phyloP scores from a whole-genome alignment of 2,888 invertebrate species.

The Cistogaster globosa region DNA sequence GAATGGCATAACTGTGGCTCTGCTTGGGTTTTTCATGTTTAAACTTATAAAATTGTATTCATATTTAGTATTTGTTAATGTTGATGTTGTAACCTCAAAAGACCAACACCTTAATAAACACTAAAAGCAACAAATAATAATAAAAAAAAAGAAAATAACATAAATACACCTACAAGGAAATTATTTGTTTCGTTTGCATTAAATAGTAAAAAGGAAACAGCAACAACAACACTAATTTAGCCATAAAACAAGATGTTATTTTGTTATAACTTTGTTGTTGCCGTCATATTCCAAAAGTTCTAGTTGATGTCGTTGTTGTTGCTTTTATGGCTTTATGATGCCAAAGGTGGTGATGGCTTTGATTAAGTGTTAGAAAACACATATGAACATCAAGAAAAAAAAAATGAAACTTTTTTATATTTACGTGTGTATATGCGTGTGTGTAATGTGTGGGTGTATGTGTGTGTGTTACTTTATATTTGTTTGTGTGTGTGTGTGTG shows the following conservation, averaged over 20 bases:
- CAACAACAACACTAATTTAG: slow-evolving; percentile 23
- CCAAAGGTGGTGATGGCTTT: slow-evolving; percentile 70
- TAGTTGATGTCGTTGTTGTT: slow-evolving; percentile 24
- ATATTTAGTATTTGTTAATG: background rate
- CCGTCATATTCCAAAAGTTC: slow-evolving; percentile 4
- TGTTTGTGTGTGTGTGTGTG: background rate
- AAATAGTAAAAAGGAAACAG: slow-evolving; percentile 1
- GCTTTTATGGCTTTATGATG: slow-evolving; percentile 53
- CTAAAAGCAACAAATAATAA: slow-evolving; percentile 6
- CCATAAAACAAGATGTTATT: slow-evolving; percentile 57
- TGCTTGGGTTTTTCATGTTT: slow-evolving; percentile 45
- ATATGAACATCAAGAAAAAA: slow-evolving; percentile 18
- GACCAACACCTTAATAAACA: slow-evolving; percentile 46
- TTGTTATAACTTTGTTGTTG: slow-evolving; percentile 50
- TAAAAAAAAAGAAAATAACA: background rate
- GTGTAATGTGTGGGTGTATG: background rate
- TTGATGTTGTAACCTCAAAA: background rate
- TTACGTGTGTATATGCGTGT: background rate
- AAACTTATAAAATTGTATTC: slow-evolving; percentile 2
- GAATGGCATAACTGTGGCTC: slow-evolving; percentile 42
- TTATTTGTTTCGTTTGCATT: slow-evolving; percentile 5
- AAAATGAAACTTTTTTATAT: background rate
- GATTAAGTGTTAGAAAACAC: slow-evolving; percentile 68
- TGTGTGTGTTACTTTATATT: background rate
- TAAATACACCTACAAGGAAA: slow-evolving; percentile 30